Evolutionary conservation across 2,113 vertebrate species (phyloP), one percentile per base, ranked within the genome.

Genomic region (Castor canadensis): DNA sequence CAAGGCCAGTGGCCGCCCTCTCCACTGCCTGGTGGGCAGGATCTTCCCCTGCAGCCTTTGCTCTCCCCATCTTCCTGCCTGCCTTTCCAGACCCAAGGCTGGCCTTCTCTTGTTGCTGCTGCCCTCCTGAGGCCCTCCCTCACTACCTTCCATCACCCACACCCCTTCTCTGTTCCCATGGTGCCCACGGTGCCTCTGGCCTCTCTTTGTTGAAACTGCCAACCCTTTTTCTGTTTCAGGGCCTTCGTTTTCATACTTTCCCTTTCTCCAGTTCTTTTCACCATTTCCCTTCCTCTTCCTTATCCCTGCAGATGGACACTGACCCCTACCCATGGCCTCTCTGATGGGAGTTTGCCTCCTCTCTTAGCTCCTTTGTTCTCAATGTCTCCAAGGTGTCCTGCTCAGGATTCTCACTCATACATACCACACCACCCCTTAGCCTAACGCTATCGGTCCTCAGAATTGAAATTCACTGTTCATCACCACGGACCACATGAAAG

Each of bases 221-320:
- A 15, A 64, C 52, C 83, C 35, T 72, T 49, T 75, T 66, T 62
- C 80, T 67, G 9, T 87, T n/a, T 49, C 28, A 32, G 11, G 43
- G 85, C 38, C 66, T 84, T 80, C 58, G 0, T 66, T 83, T 87
- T 40, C 6, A 75, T 47, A 67, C 91, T 30, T 76, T 54, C 32
- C 72, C 69, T 93, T 40, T 67, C 73, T 90, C 69, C 45, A 75
- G 28, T 85, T 69, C 66, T 60, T 93, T 87, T 66, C 45, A 17
- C 49, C 72, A 26, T n/a, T 81, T 85, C 93, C 81, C 83, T 80
- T 85, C 45, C 52, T 91, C 97, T 97, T 92, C 88, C 12, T 4
- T 43, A 24, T 43, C 62, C 64, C 76, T 66, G 16, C 26, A 45
- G 60, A 64, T 30, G 11, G 54, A 47, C 38, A 8, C 66, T 40